Base-by-base conservation (phyloP, 1,140 invertebrate genomes). In the Lepidurus arcticus region DNA sequence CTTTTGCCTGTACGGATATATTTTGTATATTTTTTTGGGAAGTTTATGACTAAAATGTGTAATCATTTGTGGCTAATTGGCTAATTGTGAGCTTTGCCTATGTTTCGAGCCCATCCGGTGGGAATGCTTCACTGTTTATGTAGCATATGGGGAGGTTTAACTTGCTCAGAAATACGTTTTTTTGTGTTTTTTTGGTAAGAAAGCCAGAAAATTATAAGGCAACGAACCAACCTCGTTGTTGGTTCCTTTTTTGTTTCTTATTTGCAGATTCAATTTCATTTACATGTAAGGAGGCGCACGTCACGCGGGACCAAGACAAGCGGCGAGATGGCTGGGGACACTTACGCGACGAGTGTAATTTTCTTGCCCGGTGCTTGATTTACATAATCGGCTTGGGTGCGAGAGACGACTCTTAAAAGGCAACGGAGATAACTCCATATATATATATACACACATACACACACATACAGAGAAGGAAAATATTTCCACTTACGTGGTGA, bases 221-320 rank as follows among this genome's bases (percentile, higher is more conserved):
- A 34, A 34, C 34, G 34, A 3, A 65, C 53, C 53, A 65, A 65
- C 53, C 10, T 65, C 21, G 53, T 65, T 65, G 8, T 78, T 42
- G 7, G 65, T 73, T 24, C 24, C 7, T 34, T 78, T 74, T n/a
- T 44, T 43, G 21, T 44, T 42, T 78, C 11, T 78, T 42, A 13
- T 78, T 78, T 75, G 26, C 44, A 78, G 78, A 45, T 74, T 78
- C 44, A 73, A 78, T 75, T 78, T 78, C 73, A 78, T 78, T 44
- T 78, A 78, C 78, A 78, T 78, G 78, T 78, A 34, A 78, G 73
- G 78, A 76, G 11, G 34, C 21, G 13, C 53, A 65, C 53, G 53
- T 65, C 53, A 65, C 53, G 53, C 21, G 53, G 53, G 53, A 65
- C 53, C 6, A 13, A 13, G 53, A 65, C 53, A 65, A 65, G 53